phyloP scores from a whole-genome alignment of 2,888 invertebrate genomes.

The Amphipyra tragopoginis region DNA sequence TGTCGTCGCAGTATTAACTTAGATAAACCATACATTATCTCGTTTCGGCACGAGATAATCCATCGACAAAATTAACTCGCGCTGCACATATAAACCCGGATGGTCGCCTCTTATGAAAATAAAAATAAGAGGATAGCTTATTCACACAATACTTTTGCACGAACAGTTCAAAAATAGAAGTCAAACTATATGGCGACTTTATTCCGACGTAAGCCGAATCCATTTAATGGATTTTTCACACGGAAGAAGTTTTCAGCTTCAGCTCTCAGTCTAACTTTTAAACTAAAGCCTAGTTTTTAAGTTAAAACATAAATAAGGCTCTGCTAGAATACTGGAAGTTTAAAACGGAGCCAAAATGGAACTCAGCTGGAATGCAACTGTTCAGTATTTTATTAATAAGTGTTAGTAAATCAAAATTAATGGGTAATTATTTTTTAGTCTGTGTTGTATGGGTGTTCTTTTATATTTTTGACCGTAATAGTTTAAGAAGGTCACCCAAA shows the following conservation, averaged over 20 bases:
- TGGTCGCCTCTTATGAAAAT: too few species aligned
- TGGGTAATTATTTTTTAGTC: constrained; percentile 4
- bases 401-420: constrained; percentile 3
- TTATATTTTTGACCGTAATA: background rate
- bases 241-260: constrained; percentile 9
- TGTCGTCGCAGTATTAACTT: too few species aligned
- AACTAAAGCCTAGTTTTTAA: constrained; percentile 31
- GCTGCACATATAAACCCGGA: too few species aligned
- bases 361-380: constrained; percentile 1
- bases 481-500: too few species aligned
- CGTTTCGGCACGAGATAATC: too few species aligned
- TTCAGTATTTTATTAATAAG: constrained; percentile 4
- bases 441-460: background rate
- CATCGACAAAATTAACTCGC: too few species aligned
- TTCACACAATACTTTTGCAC: constrained; percentile 10
- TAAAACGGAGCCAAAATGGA: background rate
- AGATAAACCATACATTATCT: too few species aligned
- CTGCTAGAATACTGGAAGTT: constrained; percentile 1
- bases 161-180: constrained; percentile 31
- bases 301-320: constrained; percentile 39
- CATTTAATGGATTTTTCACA: constrained; percentile 25
- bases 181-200: constrained; percentile 22
- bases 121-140: too few species aligned
- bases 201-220: background rate
- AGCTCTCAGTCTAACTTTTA: constrained; percentile 21